A percentile compares a stretch with the other conserved stretches of the same genome.
phyloP scores from a whole-genome alignment of 2,888 invertebrate genomes.

The Dynastes tityus region DNA sequence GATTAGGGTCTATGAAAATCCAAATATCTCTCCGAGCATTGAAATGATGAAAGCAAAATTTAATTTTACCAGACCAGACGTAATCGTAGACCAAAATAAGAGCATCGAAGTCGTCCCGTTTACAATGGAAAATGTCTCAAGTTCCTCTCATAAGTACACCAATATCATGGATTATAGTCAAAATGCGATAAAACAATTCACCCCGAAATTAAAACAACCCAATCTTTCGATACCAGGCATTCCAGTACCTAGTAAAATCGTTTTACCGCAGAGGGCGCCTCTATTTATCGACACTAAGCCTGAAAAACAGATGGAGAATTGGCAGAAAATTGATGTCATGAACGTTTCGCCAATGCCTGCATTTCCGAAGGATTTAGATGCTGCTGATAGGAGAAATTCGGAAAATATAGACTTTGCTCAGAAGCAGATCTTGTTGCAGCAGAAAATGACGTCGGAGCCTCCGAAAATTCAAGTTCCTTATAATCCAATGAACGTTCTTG shows the following conservation, averaged over 20 bases:
- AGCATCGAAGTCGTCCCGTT: not conserved
- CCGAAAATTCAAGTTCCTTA: conserved; percentile 65
- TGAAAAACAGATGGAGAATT: conserved; percentile 64
- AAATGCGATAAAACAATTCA: conserved; percentile 68
- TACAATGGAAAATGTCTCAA: conserved; percentile 41
- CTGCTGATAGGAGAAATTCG: conserved; percentile 51
- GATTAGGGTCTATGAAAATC: conserved; percentile 66
- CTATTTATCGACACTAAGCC: conserved; percentile 48
- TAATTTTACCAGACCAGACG: conserved; percentile 54
- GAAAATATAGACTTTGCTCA: conserved; percentile 57
- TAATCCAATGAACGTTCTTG: conserved; percentile 72
- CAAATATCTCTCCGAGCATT: conserved; percentile 63
- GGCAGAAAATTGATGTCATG: conserved; percentile 52
- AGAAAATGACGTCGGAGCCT: conserved; percentile 63
- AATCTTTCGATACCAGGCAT: conserved; percentile 63
- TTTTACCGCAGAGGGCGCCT: conserved; percentile 47
- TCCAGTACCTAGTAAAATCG: conserved; percentile 60
- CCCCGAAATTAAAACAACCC: conserved; percentile 69
- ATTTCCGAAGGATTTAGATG: conserved; percentile 75
- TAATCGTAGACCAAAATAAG: conserved; percentile 26
- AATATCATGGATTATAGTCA: conserved; percentile 70
- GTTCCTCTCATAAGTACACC: conserved; percentile 60
- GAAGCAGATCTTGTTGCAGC: conserved; percentile 57
- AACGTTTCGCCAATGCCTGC: conserved; percentile 48
- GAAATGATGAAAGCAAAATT: conserved; percentile 62